phyloP scores from a whole-genome alignment of 1,140 invertebrate species.

The Ylistrum balloti region DNA sequence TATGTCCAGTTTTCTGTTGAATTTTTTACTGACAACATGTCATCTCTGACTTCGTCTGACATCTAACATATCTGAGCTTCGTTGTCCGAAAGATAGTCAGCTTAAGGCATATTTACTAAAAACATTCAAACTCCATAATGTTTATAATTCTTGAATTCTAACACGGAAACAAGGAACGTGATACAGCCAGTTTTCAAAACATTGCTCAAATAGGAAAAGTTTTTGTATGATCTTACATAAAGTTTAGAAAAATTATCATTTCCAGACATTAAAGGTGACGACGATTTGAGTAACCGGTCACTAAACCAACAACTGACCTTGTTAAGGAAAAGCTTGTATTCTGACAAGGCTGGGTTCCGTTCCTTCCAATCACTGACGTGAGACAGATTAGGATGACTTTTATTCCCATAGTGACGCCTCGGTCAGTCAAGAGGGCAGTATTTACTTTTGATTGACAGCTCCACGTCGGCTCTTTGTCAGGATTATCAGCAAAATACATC shows the following conservation, averaged over 20 bases:
- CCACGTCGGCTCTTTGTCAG: not conserved
- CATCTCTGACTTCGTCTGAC: not conserved
- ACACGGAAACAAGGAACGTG: too few species aligned
- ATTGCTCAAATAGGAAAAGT: too few species aligned
- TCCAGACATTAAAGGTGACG: too few species aligned
- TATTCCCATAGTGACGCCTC: not conserved
- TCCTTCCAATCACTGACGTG: slow-evolving; percentile 26
- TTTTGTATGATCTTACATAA: too few species aligned
- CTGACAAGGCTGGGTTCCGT: slow-evolving; percentile 1
- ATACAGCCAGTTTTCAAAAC: too few species aligned
- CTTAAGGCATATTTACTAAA: not conserved
- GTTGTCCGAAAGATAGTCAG: not conserved
- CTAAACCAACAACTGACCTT: not conserved
- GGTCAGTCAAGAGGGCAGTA: slow-evolving; percentile 29
- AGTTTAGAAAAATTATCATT: too few species aligned
- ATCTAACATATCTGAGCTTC: not conserved
- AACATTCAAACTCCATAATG: too few species aligned
- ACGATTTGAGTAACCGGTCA: not conserved
- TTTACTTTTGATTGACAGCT: slow-evolving; percentile 10
- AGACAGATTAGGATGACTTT: slow-evolving; percentile 19
- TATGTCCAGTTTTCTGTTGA: not conserved
- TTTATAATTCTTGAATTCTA: too few species aligned
- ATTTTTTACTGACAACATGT: not conserved
- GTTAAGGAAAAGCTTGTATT: slow-evolving; percentile 19
- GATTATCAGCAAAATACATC: not conserved